These are phyloP conservation scores for Lemur catta DNA, from an alignment of 2,797 vertebrate genomes.

Conservation along the genomic window DNA sequence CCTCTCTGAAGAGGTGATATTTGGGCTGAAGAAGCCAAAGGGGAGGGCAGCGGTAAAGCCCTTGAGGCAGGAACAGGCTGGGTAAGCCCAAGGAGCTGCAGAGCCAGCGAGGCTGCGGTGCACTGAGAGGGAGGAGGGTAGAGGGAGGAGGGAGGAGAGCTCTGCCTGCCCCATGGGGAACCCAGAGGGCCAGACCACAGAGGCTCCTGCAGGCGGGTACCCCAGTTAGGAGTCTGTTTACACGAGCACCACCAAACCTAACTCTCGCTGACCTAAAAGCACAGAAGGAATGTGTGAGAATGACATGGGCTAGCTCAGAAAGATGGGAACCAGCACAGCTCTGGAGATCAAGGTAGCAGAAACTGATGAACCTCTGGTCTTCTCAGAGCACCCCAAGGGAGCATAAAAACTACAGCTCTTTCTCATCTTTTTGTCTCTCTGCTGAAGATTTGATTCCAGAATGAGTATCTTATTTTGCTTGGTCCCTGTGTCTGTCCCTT, in stretches of 20 bases:
- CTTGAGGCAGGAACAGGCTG: not conserved
- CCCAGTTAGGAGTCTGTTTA: too few species aligned
- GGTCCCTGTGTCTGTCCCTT: not conserved
- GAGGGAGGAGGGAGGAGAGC: too few species aligned
- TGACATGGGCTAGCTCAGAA: not conserved
- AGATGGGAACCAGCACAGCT: not conserved
- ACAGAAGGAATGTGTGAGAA: not conserved
- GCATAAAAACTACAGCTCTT: not conserved
- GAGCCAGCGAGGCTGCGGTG: not conserved
- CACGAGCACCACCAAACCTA: not conserved
- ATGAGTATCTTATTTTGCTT: not conserved
- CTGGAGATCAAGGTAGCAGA: not conserved
- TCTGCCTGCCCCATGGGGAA: not conserved
- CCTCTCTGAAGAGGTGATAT: not conserved
- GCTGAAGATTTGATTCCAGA: not conserved
- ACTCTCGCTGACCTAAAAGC: not conserved
- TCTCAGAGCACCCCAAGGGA: not conserved
- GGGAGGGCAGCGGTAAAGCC: not conserved
- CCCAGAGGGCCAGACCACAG: not conserved
- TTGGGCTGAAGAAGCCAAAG: not conserved
- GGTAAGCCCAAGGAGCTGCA: not conserved
- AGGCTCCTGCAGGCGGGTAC: not conserved
- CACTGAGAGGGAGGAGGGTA: too few species aligned
- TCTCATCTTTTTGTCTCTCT: not conserved
- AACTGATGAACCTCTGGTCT: not conserved